Base-by-base conservation (phyloP, 2,113 vertebrate species). In the Serilophus lunatus region DNA sequence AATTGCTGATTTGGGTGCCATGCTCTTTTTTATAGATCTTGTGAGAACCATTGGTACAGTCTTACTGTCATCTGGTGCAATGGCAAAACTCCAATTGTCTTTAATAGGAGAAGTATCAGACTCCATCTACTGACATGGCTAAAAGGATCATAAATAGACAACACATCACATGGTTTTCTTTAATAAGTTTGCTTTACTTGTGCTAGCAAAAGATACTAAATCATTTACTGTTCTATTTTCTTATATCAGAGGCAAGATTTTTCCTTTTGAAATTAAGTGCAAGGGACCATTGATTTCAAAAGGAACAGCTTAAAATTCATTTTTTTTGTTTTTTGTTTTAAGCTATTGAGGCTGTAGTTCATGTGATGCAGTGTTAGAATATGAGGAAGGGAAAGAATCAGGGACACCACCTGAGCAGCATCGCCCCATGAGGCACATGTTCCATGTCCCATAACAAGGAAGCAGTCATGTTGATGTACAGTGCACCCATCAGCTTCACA, bases 71-170 rank as follows among this genome's bases (percentile, higher is more conserved):
- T 66, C 82, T 60, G 57, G 86, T 45, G 70, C 77, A 87, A 85
- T 70, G 95, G 65, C 83, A 88, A 85, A 95, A 50, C 20, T 82
- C 68, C 80, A 85, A 36, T 75, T 92, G 68, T 80, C 89, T 87
- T 95, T 94, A 94, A 94, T 49, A 94, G 88, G 70, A 93, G 72
- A 93, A 88, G 70, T 50, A 85, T 57, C 45, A 85, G 63, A 42
- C 74, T 86, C 77, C 87, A 54, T 44, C 63, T 82, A 81, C 82
- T 49, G 72, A 56, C 72, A 79, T 18, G 33, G 77, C 51, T 79
- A 45, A 86, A 93, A 83, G 40, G 45, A 81, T 79, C 56, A 51
- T n/a, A 82, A 44, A 45, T 33, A 65, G 60, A 88, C 80, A 87
- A 83, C 42, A 61, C 18, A 78, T 2, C 6, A 72, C 33, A 45